Evolutionary conservation across 1,140 invertebrate species (phyloP).

Genomic region (Euwallacea similis): DNA sequence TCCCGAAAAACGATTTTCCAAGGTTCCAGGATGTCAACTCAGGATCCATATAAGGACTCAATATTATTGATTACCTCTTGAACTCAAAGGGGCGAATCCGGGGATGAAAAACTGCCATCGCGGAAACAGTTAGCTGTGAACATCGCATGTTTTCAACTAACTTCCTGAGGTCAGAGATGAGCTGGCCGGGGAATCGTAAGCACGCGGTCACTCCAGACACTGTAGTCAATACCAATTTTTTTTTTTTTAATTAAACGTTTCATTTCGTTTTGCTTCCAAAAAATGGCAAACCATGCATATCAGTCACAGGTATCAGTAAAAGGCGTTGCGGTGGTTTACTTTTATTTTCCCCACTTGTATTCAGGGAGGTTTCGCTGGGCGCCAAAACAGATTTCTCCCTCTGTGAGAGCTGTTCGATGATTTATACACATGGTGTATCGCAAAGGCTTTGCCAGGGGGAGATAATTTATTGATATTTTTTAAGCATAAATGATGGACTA

Average conservation of each 20-base stretch:
- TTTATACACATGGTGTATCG: constrained; percentile 11
- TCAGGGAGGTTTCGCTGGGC: constrained; percentile 4
- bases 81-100: too few species aligned
- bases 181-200: too few species aligned
- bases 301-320: constrained; percentile 30
- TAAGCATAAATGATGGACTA: constrained; percentile 1
- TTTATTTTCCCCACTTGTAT: background rate
- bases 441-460: constrained; percentile 10
- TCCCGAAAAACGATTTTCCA: too few species aligned
- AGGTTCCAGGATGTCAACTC: too few species aligned
- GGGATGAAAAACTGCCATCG: too few species aligned
- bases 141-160: too few species aligned
- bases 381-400: constrained; percentile 13
- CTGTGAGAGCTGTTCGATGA: constrained; percentile 12
- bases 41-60: too few species aligned
- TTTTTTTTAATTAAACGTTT: background rate
- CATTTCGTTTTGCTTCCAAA: background rate
- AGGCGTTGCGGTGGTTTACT: constrained; percentile 20
- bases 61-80: too few species aligned
- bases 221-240: too few species aligned
- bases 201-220: too few species aligned
- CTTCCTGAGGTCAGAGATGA: too few species aligned
- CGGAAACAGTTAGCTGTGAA: too few species aligned
- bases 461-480: constrained; percentile 15
- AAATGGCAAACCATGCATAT: constrained; percentile 17